These are phyloP conservation scores for Bovichtus diacanthus DNA, from an alignment of 2,797 vertebrate genomes.

Conservation along the genomic window DNA sequence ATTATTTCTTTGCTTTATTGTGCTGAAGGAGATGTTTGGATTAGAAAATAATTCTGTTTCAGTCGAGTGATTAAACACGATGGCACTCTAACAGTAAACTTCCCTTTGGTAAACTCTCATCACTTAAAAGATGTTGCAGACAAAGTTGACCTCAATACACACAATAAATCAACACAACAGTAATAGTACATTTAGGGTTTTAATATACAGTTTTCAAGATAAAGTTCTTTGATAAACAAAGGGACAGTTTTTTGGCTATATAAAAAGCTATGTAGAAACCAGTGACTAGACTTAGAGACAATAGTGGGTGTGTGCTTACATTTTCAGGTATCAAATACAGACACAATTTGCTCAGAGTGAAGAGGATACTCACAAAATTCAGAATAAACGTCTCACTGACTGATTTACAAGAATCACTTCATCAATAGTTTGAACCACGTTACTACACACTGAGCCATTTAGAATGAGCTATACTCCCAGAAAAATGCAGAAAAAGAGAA, in stretches of 20 bases:
- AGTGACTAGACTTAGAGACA: constrained; percentile 82
- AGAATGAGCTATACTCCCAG: constrained; percentile 79
- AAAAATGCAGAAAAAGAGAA: constrained; percentile 73
- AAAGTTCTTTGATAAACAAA: constrained; percentile 86
- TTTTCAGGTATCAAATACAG: constrained; percentile 81
- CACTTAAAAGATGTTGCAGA: background rate
- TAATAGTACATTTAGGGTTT: constrained; percentile 77
- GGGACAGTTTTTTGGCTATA: constrained; percentile 83
- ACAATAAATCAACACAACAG: constrained; percentile 41
- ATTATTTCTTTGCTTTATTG: constrained; percentile 17
- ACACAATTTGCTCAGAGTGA: constrained; percentile 78
- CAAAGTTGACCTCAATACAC: background rate
- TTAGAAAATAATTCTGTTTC: constrained; percentile 7
- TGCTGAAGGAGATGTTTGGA: constrained; percentile 6
- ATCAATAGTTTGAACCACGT: constrained; percentile 82
- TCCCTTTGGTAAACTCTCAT: background rate
- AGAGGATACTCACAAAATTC: constrained; percentile 79
- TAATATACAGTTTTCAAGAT: constrained; percentile 82
- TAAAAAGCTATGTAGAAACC: constrained; percentile 87
- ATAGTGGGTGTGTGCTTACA: constrained; percentile 80
- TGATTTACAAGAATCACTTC: constrained; percentile 84
- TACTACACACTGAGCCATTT: constrained; percentile 84
- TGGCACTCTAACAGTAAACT: background rate
- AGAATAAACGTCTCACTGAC: constrained; percentile 80
- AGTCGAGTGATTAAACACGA: constrained; percentile 19